Conservation (phyloP, 2,888 invertebrate species). For the Prostheceraeus crozeri region DNA sequence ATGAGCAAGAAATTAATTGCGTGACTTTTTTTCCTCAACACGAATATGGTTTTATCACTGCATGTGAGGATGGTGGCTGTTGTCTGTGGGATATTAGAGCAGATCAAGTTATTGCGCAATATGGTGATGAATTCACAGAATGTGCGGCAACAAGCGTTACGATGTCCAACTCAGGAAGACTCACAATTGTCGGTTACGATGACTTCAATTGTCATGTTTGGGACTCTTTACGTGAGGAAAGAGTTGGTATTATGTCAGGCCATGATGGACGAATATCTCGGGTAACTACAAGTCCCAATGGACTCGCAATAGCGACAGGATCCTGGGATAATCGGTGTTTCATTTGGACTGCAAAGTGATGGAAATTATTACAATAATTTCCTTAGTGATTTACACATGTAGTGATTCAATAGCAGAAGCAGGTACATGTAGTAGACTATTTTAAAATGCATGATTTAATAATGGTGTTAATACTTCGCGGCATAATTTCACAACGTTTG, state of each 20-base stretch:
- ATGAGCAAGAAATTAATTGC: constrained; percentile 80
- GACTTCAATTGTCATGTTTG: constrained; percentile 64
- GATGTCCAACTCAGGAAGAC: constrained; percentile 72
- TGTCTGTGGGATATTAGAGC: constrained; percentile 77
- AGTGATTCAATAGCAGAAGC: too few species aligned
- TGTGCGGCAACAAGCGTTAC: constrained; percentile 51
- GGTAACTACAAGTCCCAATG: constrained; percentile 34
- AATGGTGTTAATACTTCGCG: too few species aligned
- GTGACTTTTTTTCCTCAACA: constrained; percentile 75
- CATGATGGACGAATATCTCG: constrained; percentile 36
- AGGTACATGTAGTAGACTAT: too few species aligned
- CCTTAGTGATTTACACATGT: too few species aligned
- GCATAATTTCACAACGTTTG: too few species aligned
- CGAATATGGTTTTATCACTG: constrained; percentile 74
- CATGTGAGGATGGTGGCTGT: constrained; percentile 81
- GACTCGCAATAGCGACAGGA: constrained; percentile 36
- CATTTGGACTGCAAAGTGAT: constrained; percentile 36
- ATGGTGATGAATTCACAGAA: constrained; percentile 40
- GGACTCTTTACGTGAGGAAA: constrained; percentile 36
- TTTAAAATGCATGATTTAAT: too few species aligned
- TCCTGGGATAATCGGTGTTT: constrained; percentile 36
- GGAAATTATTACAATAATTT: too few species aligned
- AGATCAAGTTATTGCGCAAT: constrained; percentile 68
- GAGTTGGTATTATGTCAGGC: constrained; percentile 36
- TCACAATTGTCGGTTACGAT: constrained; percentile 74